Evolutionary conservation across 1,140 invertebrate species (phyloP).

Genomic region (Onthophagus taurus): DNA sequence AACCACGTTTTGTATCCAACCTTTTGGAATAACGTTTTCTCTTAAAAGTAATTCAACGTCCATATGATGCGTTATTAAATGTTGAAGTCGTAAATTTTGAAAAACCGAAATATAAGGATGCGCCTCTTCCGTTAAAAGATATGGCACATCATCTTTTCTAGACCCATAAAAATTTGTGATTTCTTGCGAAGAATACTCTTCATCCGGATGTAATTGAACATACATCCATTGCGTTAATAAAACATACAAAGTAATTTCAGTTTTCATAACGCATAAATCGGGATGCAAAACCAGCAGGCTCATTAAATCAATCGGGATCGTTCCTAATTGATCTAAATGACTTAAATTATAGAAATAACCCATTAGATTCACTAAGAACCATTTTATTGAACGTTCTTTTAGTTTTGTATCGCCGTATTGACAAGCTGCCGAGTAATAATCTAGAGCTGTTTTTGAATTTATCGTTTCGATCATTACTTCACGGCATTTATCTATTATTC

Average conservation of each 20-base stretch:
- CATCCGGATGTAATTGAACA: conserved; percentile 38
- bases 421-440: conserved; percentile 58
- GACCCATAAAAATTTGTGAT: conserved; percentile 42
- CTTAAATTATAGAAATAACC: conserved; percentile 42
- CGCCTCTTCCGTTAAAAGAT: conserved; percentile 51
- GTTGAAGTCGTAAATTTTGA: conserved; percentile 54
- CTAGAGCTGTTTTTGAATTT: conserved; percentile 47
- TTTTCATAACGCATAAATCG: conserved; percentile 67
- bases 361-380: conserved; percentile 62
- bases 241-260: conserved; percentile 71
- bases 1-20: conserved; percentile 56
- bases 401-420: conserved; percentile 58
- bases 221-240: conserved; percentile 62
- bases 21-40: conserved; percentile 61
- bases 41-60: conserved; percentile 58
- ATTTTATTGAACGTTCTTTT: conserved; percentile 52
- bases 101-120: conserved; percentile 50
- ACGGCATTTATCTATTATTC: conserved; percentile 61
- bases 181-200: conserved; percentile 23
- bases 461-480: conserved; percentile 70
- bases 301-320: conserved; percentile 51
- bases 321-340: conserved; percentile 40
- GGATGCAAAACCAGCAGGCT: conserved; percentile 51
- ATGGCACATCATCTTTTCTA: conserved; percentile 43
- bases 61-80: conserved; percentile 60